Evolutionary conservation across 1,140 invertebrate species (phyloP), one percentile per base, ranked within the genome.

Genomic region (Drosophila willistoni): DNA sequence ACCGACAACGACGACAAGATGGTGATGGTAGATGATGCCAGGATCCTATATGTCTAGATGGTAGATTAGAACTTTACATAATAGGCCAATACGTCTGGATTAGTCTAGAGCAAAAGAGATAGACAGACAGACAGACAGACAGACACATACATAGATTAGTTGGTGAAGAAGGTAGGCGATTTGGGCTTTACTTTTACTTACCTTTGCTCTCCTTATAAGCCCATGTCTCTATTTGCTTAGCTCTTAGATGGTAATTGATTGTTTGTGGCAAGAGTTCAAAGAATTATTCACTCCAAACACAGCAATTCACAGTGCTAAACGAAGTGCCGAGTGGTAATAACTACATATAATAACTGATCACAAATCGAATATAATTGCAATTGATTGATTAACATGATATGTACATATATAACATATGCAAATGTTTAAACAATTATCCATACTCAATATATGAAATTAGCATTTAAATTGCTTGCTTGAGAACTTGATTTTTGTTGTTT

Each of bases 241-340:
- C 34, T 75, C 73, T 75, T 75, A 75, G 73, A 75, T 14, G 44
- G 64, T 68, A 75, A 75, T 75, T 75, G 73, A 57, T 68, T 68
- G 64, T 68, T 75, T 73, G 73, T 68, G 73, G 57, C 73, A 75
- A 63, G 64, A 75, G 73, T 73, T 75, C 68, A 68, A 33, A 41
- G 34, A 34, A 73, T 54, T 51, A 51, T 64, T 56, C 22, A 33
- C 55, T n/a, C 3, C 51, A 47, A 59, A 34, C 7, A 25, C 7
- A 25, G 25, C 25, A 25, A 4, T 25, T 25, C 25, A 25, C 29
- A 29, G 29, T 29, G 29, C 29, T 29, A 29, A 29, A 73, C 42
- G 33, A 5, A 54, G 39, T 13, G 41, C 14, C 17, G n/a, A 36
- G 34, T 10, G 34, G 34, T 36, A 36, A 36, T 19, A 19, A 47